Base-by-base conservation (phyloP, 2,797 vertebrate species). In the Tapirus indicus region DNA sequence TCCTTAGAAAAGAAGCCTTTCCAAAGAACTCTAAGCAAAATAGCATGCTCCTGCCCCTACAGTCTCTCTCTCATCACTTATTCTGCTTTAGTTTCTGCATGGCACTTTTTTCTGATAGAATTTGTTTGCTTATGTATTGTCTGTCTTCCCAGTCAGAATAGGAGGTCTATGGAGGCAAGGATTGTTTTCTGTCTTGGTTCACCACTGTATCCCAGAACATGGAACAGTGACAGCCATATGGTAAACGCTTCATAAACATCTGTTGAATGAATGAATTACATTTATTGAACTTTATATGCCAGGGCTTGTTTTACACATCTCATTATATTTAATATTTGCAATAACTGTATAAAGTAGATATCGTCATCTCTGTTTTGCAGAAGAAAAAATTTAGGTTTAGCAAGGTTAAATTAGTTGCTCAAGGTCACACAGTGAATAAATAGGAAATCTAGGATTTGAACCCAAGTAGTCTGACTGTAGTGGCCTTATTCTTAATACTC, bases 1-100 rank as follows among this genome's bases (percentile, higher is more conserved):
- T 94, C 13, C 32, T 96, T 86, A 78, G 14, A 80, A 41, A 79
- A 92, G 27, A 91, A 93, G 29, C 0, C 6, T 97, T 90, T 80
- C 68, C 27, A 80, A 71, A 93, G 10, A 92, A 78, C 32, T 1
- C 3, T 82, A 78, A 71, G 7, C 47, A 80, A 77, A 92, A 79
- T 35, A 69, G 7, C 5, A 79, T 18, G 12, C 47, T 92, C 38
- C 21, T 75, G 8, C 3, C 8, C 29, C 7, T 80, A 13, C 0
- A 25, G 17, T 38, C 25, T 56, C 11, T 27, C 21, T 60, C 8
- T 78, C 52, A n/a, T 52, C 2, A 17, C 18, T 86, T 71, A 74
- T 75, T 85, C 20, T 86, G 17, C 7, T 84, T 88, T 66, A 66
- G 9, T 38, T 94, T 95, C 29, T 92, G 9, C 23, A 38, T 60